Conservation (phyloP, 2,888 invertebrate genomes). For the Zaprionus lineosus region DNA sequence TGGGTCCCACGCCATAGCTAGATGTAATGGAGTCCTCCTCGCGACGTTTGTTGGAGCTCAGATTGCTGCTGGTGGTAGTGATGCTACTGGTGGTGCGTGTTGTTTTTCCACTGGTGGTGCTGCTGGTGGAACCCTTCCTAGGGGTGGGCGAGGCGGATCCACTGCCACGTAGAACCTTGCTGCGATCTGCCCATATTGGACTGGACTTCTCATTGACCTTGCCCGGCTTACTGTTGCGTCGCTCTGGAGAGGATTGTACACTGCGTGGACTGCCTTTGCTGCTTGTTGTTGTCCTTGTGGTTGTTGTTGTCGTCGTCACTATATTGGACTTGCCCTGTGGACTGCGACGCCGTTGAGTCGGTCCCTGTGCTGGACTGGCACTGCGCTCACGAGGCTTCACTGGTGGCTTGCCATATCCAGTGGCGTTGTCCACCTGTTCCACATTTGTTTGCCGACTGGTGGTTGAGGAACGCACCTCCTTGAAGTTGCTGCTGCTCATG, state of each 20-base stretch:
- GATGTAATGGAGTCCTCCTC: conserved; percentile 88
- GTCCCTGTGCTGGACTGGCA: conserved; percentile 50
- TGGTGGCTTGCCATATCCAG: conserved; percentile 55
- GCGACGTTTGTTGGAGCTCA: conserved; percentile 46
- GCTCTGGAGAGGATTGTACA: conserved; percentile 32
- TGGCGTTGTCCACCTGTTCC: conserved; percentile 53
- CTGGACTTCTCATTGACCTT: conserved; percentile 42
- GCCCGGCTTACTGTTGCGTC: conserved; percentile 39
- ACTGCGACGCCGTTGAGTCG: conserved; percentile 77
- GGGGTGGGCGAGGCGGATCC: conserved; percentile 32
- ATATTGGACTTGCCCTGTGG: conserved; percentile 23
- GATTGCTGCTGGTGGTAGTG: conserved; percentile 54
- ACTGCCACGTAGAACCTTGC: conserved; percentile 67
- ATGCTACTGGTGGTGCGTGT: conserved; percentile 81
- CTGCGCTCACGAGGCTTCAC: conserved; percentile 69
- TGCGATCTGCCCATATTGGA: conserved; percentile 79
- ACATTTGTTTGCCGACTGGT: too few relatives aligned
- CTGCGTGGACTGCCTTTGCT: conserved; percentile 51
- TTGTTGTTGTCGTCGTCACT: conserved; percentile 46
- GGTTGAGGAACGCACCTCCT: conserved; percentile 29
- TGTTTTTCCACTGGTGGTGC: conserved; percentile 44
- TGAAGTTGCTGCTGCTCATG: conserved; percentile 16
- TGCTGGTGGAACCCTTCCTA: conserved; percentile 52
- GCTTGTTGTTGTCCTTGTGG: conserved; percentile 80
- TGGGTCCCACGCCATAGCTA: conserved; percentile 92